phyloP scores from a whole-genome alignment of 1,140 invertebrate species.

The Andrena cerasifolii region DNA sequence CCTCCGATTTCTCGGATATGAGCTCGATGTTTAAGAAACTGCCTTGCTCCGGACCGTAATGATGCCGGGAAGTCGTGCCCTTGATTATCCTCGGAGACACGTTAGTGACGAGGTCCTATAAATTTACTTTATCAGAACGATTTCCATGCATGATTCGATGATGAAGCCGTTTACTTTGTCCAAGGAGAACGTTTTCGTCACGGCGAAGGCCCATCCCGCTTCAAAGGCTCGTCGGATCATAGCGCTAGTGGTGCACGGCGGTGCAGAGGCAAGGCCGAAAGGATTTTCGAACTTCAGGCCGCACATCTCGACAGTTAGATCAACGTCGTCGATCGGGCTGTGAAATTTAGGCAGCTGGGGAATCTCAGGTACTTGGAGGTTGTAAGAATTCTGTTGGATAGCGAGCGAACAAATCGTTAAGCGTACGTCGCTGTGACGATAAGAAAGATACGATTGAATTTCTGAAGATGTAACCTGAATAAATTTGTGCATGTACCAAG shows the following conservation, averaged over 20 bases:
- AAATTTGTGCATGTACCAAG: conserved; percentile 97
- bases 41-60: conserved; percentile 96
- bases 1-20: conserved; percentile 97
- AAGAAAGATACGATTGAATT: not conserved
- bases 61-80: conserved; percentile 95
- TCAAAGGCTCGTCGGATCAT: conserved; percentile 98
- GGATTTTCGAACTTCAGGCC: conserved; percentile 98
- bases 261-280: conserved; percentile 98
- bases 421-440: not conserved
- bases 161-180: conserved; percentile 88
- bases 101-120: conserved; percentile 96
- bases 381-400: conserved; percentile 82
- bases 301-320: conserved; percentile 95
- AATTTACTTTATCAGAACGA: conserved; percentile 5
- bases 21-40: conserved; percentile 99
- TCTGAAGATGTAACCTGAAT: conserved; percentile 83
- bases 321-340: conserved; percentile 96
- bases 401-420: not conserved
- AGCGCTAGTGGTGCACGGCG: conserved; percentile 95
- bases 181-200: conserved; percentile 97
- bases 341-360: conserved; percentile 95
- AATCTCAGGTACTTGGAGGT: conserved; percentile 84
- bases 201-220: conserved; percentile 97
- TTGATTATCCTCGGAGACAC: conserved; percentile 97
- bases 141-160: not conserved